Percentiles rank a stretch among this genome's conserved stretches.
Conservation (phyloP, 2,113 vertebrate species). For the Pachypanchax playfairii region DNA sequence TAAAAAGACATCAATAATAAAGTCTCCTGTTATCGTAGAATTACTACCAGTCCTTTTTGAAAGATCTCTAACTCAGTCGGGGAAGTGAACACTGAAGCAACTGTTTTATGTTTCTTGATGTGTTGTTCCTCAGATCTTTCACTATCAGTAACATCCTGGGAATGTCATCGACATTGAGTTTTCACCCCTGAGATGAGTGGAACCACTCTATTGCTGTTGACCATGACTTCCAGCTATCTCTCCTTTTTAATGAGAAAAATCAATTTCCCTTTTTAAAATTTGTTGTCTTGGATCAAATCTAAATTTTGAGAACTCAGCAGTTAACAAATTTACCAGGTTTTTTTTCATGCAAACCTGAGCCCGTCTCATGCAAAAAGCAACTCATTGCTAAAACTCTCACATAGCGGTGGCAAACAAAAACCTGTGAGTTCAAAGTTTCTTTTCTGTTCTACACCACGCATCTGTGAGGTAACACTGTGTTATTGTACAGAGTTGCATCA, state of each 20-base stretch:
- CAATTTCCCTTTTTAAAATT: background rate
- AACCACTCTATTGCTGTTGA: background rate
- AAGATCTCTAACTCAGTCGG: background rate
- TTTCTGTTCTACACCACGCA: constrained; percentile 4
- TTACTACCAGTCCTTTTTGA: constrained; percentile 9
- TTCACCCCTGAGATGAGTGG: background rate
- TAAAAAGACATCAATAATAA: background rate
- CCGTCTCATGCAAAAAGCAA: background rate
- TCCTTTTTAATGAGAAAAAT: background rate
- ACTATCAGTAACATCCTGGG: background rate
- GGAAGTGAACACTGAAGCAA: constrained; percentile 2
- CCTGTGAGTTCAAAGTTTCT: background rate
- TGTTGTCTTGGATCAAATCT: background rate
- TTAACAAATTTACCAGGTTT: background rate
- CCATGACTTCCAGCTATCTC: background rate
- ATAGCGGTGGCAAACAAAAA: background rate
- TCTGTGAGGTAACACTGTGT: background rate
- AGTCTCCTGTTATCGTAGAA: constrained; percentile 9
- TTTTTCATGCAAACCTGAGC: background rate
- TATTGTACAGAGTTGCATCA: constrained; percentile 20
- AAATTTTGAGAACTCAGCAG: background rate
- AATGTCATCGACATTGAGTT: background rate
- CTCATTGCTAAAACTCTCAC: background rate
- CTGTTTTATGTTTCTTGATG: constrained; percentile 6
- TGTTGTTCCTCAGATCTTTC: constrained; percentile 5